Evolutionary conservation across 2,797 vertebrate species (phyloP).

Genomic region (Staurois parvus): DNA sequence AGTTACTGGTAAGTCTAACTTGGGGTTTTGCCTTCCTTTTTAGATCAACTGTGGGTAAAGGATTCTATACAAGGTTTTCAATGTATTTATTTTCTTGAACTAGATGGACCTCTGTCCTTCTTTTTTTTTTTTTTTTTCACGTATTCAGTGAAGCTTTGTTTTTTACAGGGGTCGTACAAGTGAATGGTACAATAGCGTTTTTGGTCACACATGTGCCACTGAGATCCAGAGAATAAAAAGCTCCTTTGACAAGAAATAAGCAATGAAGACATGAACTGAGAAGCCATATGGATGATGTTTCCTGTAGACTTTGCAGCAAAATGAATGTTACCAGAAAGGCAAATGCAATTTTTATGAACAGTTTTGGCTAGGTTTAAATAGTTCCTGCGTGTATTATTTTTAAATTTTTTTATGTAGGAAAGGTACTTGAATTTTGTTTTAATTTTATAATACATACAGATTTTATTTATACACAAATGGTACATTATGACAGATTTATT

Average conservation of each 20-base stretch:
- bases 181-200: slow-evolving; percentile 81
- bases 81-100: no score
- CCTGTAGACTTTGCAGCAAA: no score
- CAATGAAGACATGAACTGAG: not conserved
- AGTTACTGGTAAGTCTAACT: no score
- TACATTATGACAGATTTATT: not conserved
- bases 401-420: slow-evolving; percentile 14
- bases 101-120: no score
- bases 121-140: no score
- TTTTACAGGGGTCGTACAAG: slow-evolving; percentile 77
- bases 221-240: slow-evolving; percentile 72
- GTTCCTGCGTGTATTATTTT: not conserved
- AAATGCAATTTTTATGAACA: not conserved
- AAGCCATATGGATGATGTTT: not conserved
- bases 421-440: slow-evolving; percentile 52
- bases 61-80: no score
- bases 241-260: slow-evolving; percentile 68
- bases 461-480: slow-evolving; percentile 37
- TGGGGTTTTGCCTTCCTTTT: no score
- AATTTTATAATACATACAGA: not conserved
- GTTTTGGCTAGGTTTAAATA: not conserved
- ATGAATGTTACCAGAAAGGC: no score
- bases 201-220: slow-evolving; percentile 77
- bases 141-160: slow-evolving; percentile 2
- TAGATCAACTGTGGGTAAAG: no score